phyloP scores from a whole-genome alignment of 1,140 invertebrate species.

The Cylas formicarius region DNA sequence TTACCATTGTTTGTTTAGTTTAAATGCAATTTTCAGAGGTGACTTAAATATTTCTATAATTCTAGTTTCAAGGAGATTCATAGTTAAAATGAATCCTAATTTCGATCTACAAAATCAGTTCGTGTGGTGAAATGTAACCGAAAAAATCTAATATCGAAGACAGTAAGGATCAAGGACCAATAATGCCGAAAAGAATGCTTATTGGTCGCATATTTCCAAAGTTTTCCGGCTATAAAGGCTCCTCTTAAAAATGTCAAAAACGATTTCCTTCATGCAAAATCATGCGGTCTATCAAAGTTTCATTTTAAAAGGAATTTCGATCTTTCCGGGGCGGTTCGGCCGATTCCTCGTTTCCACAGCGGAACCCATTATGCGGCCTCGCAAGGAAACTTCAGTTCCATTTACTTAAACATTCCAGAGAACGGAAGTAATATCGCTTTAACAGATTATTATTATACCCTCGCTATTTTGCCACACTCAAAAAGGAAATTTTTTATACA shows the following conservation, averaged over 20 bases:
- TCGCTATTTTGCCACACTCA: not conserved
- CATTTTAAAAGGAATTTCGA: slow-evolving; percentile 34
- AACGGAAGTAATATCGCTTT: slow-evolving; percentile 22
- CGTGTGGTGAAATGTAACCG: no score
- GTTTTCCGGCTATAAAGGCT: slow-evolving; percentile 6
- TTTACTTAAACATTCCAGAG: slow-evolving; percentile 21
- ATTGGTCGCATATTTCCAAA: slow-evolving; percentile 1
- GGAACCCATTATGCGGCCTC: slow-evolving; percentile 27
- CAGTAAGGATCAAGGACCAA: no score
- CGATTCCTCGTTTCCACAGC: slow-evolving; percentile 22
- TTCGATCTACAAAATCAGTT: no score
- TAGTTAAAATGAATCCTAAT: no score
- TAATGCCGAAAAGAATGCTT: no score
- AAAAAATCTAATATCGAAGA: no score
- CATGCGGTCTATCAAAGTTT: slow-evolving; percentile 35
- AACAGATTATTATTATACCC: slow-evolving; percentile 11
- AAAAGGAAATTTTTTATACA: slow-evolving; percentile 2
- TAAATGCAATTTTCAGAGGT: no score
- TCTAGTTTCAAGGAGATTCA: no score
- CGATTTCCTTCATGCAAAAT: slow-evolving; percentile 32
- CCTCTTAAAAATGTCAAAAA: slow-evolving; percentile 15
- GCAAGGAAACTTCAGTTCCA: slow-evolving; percentile 22
- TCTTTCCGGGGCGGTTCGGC: slow-evolving; percentile 29
- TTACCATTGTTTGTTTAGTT: no score
- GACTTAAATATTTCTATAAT: no score